Evolutionary conservation across 1,140 invertebrate genomes (phyloP).

Genomic region (Drosophila bocki): DNA sequence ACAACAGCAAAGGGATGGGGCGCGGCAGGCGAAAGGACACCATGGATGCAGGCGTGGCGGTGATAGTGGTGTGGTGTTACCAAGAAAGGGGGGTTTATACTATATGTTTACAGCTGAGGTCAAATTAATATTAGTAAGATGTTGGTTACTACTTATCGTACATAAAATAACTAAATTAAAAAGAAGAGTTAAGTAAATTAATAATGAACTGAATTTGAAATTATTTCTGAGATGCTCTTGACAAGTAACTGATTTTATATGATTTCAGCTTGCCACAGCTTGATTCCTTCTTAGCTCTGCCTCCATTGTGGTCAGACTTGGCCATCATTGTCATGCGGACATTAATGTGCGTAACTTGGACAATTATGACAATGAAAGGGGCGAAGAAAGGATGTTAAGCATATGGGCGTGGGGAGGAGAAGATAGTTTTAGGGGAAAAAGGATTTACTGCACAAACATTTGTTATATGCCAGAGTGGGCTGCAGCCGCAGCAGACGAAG

Average conservation of each 20-base stretch:
- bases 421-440: slow-evolving; percentile 12
- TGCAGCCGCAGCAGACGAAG: slow-evolving; percentile 9
- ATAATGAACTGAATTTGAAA: no score
- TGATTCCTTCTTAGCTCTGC: neutral
- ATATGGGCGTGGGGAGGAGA: neutral
- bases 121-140: neutral
- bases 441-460: slow-evolving; percentile 54
- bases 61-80: neutral
- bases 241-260: neutral
- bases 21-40: slow-evolving; percentile 18
- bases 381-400: slow-evolving; percentile 10
- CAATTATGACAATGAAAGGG: slow-evolving; percentile 67
- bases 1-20: slow-evolving; percentile 36
- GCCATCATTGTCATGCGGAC: slow-evolving; percentile 36
- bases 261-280: neutral
- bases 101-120: neutral
- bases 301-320: neutral
- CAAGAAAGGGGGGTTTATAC: neutral
- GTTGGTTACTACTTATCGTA: neutral
- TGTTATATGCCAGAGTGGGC: slow-evolving; percentile 11
- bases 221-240: neutral
- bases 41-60: neutral
- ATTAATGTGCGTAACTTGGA: slow-evolving; percentile 76
- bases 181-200: neutral
- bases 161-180: neutral